phyloP scores from a whole-genome alignment of 2,797 vertebrate genomes.

The Darevskia nairensis region DNA sequence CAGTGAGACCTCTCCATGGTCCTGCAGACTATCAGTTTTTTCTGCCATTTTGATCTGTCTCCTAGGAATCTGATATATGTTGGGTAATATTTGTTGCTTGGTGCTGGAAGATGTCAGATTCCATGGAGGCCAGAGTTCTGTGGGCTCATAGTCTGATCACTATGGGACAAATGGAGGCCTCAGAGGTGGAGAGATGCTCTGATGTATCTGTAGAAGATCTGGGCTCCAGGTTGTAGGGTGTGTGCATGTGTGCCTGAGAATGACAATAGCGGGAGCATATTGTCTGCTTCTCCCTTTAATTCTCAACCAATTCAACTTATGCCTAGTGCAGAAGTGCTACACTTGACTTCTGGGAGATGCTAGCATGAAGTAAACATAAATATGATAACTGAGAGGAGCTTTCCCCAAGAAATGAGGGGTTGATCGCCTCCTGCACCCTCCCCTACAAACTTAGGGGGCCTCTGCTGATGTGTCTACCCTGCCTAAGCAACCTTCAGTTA shows the following conservation, averaged over 20 bases:
- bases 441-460: neutral
- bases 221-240: neutral
- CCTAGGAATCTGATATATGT: no score
- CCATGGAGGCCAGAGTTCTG: no score
- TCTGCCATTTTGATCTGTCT: no score
- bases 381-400: neutral
- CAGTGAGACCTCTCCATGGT: no score
- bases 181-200: neutral
- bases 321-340: neutral
- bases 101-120: no score
- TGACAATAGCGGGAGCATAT: neutral
- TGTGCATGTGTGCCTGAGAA: no score
- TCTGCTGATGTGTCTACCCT: neutral
- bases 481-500: no score
- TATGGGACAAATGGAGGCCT: no score
- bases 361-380: neutral
- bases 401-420: neutral
- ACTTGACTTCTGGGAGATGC: neutral
- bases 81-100: no score
- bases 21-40: no score
- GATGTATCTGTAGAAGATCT: no score
- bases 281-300: neutral
- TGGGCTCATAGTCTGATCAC: no score
- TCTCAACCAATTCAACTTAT: neutral
- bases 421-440: neutral